Evolutionary conservation across 2,888 invertebrate species (phyloP).

Genomic region (Cynaeus angustus): DNA sequence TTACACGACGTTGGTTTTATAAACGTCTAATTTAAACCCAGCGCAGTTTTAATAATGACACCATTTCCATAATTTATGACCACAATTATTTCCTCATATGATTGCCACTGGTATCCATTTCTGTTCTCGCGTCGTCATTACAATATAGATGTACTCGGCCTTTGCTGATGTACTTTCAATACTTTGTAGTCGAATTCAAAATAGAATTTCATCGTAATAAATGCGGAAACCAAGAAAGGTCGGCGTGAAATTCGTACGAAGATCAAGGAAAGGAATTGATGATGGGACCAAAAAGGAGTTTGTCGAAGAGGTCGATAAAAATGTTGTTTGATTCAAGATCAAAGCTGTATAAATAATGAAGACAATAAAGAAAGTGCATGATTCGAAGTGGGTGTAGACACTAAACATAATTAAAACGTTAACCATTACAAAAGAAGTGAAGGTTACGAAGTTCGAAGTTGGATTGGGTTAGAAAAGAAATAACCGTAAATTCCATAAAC

Average conservation of each 20-base stretch:
- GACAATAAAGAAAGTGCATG: constrained; percentile 1
- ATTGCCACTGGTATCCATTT: constrained; percentile 11
- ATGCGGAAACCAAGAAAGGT: constrained; percentile 21
- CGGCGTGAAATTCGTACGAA: constrained; percentile 23
- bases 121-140: constrained; percentile 35
- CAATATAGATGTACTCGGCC: constrained; percentile 5
- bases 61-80: too few species aligned
- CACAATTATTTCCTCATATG: too few species aligned
- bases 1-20: too few species aligned
- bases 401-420: too few species aligned
- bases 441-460: too few species aligned
- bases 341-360: not conserved
- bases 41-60: too few species aligned
- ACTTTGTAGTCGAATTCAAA: constrained; percentile 31
- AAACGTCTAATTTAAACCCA: too few species aligned
- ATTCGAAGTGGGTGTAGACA: too few species aligned
- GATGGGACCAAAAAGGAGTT: too few species aligned
- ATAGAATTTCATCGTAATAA: constrained; percentile 27
- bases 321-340: not conserved
- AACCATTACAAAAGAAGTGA: too few species aligned
- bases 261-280: not conserved
- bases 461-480: too few species aligned
- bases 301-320: not conserved
- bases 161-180: constrained; percentile 13
- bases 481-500: too few species aligned